Evolutionary conservation across 2,113 vertebrate species (phyloP).

Genomic region (Ovis canadensis): DNA sequence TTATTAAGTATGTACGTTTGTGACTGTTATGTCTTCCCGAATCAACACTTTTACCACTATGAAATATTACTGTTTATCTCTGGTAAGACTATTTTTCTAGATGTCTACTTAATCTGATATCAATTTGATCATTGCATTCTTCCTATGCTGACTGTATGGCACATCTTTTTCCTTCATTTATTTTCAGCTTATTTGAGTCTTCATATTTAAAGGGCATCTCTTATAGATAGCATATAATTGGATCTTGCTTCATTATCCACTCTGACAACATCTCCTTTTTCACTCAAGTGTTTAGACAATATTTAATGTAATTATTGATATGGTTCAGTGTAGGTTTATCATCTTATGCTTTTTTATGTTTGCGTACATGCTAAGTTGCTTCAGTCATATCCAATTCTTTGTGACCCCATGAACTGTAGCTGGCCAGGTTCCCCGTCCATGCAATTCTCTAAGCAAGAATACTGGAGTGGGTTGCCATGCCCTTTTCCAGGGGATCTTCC

Average conservation of each 20-base stretch:
- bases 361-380: not conserved
- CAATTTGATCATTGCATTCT: not conserved
- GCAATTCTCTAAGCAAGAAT: not conserved
- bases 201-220: not conserved
- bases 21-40: not conserved
- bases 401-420: not conserved
- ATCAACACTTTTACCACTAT: not conserved
- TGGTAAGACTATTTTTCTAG: not conserved
- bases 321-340: not conserved
- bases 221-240: not conserved
- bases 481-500: not conserved
- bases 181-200: not conserved
- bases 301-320: not conserved
- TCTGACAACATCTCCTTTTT: not conserved
- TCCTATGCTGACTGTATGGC: not conserved
- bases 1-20: not conserved
- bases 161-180: not conserved
- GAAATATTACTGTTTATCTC: not conserved
- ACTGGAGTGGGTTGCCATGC: not conserved
- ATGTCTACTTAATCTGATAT: not conserved
- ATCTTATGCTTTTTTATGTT: not conserved
- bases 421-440: not conserved
- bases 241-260: not conserved
- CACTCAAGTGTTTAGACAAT: not conserved
- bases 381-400: not conserved